Evolutionary conservation across 2,113 vertebrate genomes (phyloP).

Genomic region (Austrofundulus limnaeus): DNA sequence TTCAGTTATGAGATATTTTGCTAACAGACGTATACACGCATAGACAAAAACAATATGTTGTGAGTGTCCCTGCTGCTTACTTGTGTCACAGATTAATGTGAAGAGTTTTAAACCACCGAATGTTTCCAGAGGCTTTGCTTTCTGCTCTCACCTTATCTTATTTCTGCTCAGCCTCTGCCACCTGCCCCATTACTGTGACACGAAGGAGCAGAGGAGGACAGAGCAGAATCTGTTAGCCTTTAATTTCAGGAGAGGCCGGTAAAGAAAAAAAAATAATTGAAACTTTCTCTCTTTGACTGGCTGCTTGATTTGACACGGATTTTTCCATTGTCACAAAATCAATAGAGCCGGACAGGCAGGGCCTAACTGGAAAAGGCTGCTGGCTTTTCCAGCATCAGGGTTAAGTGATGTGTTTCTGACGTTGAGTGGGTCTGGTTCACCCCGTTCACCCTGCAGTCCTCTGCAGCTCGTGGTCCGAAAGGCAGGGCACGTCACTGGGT

Average conservation of each 20-base stretch:
- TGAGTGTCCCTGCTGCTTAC: constrained; percentile 20
- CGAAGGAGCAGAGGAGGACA: constrained; percentile 36
- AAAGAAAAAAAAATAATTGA: constrained; percentile 84
- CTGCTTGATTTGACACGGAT: constrained; percentile 83
- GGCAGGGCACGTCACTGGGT: constrained; percentile 54
- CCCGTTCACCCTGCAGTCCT: constrained; percentile 46
- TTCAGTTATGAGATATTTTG: no score
- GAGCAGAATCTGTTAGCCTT: constrained; percentile 57
- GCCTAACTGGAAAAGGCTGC: constrained; percentile 75
- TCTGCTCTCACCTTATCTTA: constrained; percentile 27
- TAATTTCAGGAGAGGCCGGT: constrained; percentile 64
- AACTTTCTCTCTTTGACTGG: constrained; percentile 79
- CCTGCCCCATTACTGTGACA: constrained; percentile 54
- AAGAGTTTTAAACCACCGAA: constrained; percentile 5
- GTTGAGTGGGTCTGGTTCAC: constrained; percentile 75
- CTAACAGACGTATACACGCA: no score
- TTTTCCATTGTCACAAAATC: constrained; percentile 95
- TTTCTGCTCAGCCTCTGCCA: constrained; percentile 27
- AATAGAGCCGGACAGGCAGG: constrained; percentile 78
- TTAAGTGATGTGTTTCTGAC: constrained; percentile 88
- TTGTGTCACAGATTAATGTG: constrained; percentile 2
- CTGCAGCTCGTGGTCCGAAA: constrained; percentile 51
- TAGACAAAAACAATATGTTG: neutral
- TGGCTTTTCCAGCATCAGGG: constrained; percentile 79
- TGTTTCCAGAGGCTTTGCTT: constrained; percentile 20